Conservation (phyloP, 2,113 vertebrate species). For the Prolemur simus region DNA sequence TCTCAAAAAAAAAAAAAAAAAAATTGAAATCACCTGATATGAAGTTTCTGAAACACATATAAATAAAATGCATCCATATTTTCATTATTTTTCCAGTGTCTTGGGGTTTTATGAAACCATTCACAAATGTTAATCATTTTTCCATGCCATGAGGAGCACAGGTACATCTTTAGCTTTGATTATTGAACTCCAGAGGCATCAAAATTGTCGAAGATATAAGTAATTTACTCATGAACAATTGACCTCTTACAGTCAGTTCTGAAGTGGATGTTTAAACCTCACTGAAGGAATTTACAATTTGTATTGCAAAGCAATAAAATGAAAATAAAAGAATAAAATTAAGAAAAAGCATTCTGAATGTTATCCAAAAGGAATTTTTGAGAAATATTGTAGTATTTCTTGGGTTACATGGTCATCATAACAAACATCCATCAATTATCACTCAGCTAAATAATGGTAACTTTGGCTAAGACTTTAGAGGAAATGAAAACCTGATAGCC, state of each 20-base stretch:
- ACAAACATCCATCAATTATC: not conserved
- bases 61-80: not conserved
- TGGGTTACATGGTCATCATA: not conserved
- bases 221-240: not conserved
- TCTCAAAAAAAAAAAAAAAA: no score
- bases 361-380: not conserved
- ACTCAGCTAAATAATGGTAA: not conserved
- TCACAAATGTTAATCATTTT: not conserved
- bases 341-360: not conserved
- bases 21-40: not conserved
- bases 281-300: not conserved
- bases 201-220: not conserved
- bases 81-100: not conserved
- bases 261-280: not conserved
- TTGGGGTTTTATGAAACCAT: not conserved
- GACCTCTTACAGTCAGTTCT: not conserved
- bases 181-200: not conserved
- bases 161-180: not conserved
- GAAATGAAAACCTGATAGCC: not conserved
- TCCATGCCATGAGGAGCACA: not conserved
- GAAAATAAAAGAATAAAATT: not conserved
- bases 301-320: slow-evolving; percentile 26
- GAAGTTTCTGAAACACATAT: not conserved
- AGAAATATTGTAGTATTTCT: not conserved
- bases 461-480: not conserved